phyloP scores from a whole-genome alignment of 2,113 vertebrate species.

The Morone chrysops region DNA sequence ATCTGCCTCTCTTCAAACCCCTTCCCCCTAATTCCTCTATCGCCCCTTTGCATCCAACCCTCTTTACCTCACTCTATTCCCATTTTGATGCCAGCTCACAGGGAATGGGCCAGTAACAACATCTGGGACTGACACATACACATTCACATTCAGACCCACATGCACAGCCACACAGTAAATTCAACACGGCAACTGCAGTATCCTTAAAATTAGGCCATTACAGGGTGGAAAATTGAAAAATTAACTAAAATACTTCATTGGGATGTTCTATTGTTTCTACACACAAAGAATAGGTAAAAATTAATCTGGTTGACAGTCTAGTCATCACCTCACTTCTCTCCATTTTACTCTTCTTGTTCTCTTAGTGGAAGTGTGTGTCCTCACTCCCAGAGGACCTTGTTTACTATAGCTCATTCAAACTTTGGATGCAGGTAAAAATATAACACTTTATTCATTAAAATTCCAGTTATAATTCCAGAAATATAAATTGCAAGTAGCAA shows the following conservation, averaged over 20 bases:
- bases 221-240: too few relatives aligned
- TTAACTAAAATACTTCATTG: too few relatives aligned
- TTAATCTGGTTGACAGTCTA: too few relatives aligned
- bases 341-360: background rate
- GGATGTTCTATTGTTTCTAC: background rate
- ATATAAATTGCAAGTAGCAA: too few relatives aligned
- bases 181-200: background rate
- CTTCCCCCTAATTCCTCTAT: constrained; percentile 34
- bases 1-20: constrained; percentile 22
- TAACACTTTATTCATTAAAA: too few relatives aligned
- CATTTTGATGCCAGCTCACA: constrained; percentile 27
- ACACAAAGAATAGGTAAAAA: too few relatives aligned
- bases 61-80: constrained; percentile 21
- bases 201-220: constrained; percentile 27
- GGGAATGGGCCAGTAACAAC: constrained; percentile 31
- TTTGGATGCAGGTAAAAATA: too few relatives aligned
- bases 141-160: constrained; percentile 6
- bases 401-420: background rate
- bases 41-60: constrained; percentile 16
- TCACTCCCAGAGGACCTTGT: background rate
- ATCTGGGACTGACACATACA: constrained; percentile 30
- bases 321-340: too few relatives aligned
- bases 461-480: too few relatives aligned
- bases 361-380: background rate
- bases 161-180: background rate